Base-by-base conservation (phyloP, 2,113 vertebrate species). In the Monopterus albus region DNA sequence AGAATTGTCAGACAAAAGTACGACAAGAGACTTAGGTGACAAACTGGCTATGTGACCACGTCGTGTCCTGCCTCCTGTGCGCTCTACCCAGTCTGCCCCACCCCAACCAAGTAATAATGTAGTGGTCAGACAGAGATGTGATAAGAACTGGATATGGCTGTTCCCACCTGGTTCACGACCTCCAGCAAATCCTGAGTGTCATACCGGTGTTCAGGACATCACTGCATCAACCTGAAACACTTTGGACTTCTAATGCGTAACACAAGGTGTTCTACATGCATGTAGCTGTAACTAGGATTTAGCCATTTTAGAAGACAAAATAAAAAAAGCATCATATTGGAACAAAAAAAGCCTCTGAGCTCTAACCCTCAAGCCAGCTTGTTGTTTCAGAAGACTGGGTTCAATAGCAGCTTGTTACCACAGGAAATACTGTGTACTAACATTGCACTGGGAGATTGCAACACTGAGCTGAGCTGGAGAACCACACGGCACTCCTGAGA, bases 351-450 rank as follows among this genome's bases (percentile, higher is more conserved):
- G 42, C 59, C 60, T 75, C 40, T 13, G 21, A 81, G 75, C 60
- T 63, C 23, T 33, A 69, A 62, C 69, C 78, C 63, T 72, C 6
- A 18, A 83, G 79, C 68, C 53, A 35, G 68, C 71, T 79, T 50
- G 66, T 57, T 69, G 59, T 79, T 39, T 73, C 23, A 72, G 55
- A 58, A 59, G 23, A 63, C 39, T 13, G 25, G 39, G 18, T 55
- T 74, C 52, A 68, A 75, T 10, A 18, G 42, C 20, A 57, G 65
- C 52, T 29, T 55, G 63, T 66, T 82, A 66, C 57, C 75, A 67
- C 29, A 43, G 77, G 72, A 78, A 78, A 78, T 55, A 26, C 33
- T 51, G 39, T 77, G 75, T 56, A 64, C 77, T 59, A 66, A 75
- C 42, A 60, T 33, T 73, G 57, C 42, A 58, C 69, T 61, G 39